Evolutionary conservation across 2,797 vertebrate species (phyloP).

Genomic region (Enteromius unitaeniatus): DNA sequence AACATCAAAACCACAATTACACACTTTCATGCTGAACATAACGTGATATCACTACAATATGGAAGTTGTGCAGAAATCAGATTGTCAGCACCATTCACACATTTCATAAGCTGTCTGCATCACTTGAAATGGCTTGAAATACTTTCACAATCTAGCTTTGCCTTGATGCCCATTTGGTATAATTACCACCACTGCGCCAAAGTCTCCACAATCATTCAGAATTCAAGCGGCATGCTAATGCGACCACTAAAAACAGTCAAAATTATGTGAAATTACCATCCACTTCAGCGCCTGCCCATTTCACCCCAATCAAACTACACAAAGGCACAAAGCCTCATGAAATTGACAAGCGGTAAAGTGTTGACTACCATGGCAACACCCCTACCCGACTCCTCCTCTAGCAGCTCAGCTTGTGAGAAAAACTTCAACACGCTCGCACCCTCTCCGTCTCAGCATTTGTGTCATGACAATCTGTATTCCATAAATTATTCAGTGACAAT

Average conservation of each 20-base stretch:
- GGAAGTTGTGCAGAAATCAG: not conserved
- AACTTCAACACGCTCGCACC: constrained; percentile 64
- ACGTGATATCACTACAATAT: constrained; percentile 1
- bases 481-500: constrained; percentile 66
- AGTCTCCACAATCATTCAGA: constrained; percentile 32
- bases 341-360: constrained; percentile 66
- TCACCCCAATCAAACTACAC: constrained; percentile 57
- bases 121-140: not conserved
- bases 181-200: constrained; percentile 17
- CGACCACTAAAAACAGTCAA: constrained; percentile 39
- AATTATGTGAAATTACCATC: constrained; percentile 39
- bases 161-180: constrained; percentile 1
- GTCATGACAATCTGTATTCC: constrained; percentile 53
- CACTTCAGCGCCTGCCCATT: constrained; percentile 44
- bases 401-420: constrained; percentile 70
- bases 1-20: constrained; percentile 11
- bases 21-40: not conserved
- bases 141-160: not conserved
- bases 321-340: constrained; percentile 55
- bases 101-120: not conserved
- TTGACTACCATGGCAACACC: constrained; percentile 72
- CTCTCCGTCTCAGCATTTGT: constrained; percentile 52
- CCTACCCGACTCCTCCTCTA: constrained; percentile 50
- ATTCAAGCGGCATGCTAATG: constrained; percentile 37
- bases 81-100: not conserved